These are phyloP conservation scores for Anarsia innoxiella DNA, from an alignment of 2,888 invertebrate genomes.

Conservation along the genomic window DNA sequence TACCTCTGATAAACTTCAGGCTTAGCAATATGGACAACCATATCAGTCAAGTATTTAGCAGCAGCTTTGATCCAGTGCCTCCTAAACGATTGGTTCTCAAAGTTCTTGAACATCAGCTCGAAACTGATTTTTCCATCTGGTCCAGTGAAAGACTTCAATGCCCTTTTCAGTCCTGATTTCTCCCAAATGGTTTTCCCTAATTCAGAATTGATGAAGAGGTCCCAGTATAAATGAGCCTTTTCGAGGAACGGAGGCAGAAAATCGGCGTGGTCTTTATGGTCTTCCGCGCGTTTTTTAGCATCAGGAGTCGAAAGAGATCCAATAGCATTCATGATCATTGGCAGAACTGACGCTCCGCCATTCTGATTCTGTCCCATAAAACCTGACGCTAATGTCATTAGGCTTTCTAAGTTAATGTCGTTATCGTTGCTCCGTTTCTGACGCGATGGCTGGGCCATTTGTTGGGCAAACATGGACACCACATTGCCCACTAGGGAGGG, in stretches of 20 bases:
- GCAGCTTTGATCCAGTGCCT: constrained; percentile 87
- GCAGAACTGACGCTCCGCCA: constrained; percentile 67
- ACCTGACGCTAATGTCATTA: constrained; percentile 72
- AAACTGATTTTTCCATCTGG: constrained; percentile 82
- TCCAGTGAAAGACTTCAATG: constrained; percentile 80
- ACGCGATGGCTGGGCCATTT: constrained; percentile 38
- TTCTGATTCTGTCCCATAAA: constrained; percentile 58
- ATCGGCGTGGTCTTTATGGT: constrained; percentile 81
- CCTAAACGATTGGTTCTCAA: constrained; percentile 87
- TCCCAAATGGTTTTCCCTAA: constrained; percentile 83
- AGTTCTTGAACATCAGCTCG: constrained; percentile 82
- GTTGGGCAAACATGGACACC: constrained; percentile 63
- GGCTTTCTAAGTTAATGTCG: constrained; percentile 68
- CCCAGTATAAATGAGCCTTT: constrained; percentile 83
- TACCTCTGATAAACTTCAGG: constrained; percentile 84
- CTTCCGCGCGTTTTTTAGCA: constrained; percentile 74
- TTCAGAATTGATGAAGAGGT: constrained; percentile 85
- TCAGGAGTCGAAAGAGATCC: constrained; percentile 77
- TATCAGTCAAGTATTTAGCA: constrained; percentile 83
- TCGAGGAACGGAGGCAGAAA: constrained; percentile 80
- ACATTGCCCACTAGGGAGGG: constrained; percentile 68
- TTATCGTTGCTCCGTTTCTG: constrained; percentile 45
- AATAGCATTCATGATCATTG: constrained; percentile 80
- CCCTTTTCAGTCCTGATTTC: constrained; percentile 81
- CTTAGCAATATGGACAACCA: constrained; percentile 83